A percentile compares a stretch with the other conserved stretches of the same genome.
These are phyloP conservation scores for Sphaerophoria rueppellii DNA, from an alignment of 2,888 invertebrate species.

Conservation along the genomic window DNA sequence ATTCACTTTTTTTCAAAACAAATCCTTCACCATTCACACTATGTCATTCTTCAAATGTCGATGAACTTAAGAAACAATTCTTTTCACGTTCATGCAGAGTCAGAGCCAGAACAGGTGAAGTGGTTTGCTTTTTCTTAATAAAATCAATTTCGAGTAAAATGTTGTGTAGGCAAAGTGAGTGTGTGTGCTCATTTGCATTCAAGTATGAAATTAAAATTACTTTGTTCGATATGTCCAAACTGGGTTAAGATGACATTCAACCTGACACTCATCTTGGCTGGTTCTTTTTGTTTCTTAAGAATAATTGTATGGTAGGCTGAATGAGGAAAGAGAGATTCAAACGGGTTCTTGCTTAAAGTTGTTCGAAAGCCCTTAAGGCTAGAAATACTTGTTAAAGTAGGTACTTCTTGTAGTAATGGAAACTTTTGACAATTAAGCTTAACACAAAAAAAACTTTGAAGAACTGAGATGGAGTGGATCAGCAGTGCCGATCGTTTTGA, in stretches of 20 bases:
- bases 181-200: constrained; percentile 59
- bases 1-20: background rate
- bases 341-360: constrained; percentile 27
- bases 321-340: constrained; percentile 27
- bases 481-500: too few relatives aligned
- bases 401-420: background rate
- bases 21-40: constrained; percentile 32
- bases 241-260: constrained; percentile 67
- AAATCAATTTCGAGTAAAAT: constrained; percentile 35
- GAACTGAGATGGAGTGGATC: too few relatives aligned
- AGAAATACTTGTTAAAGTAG: background rate
- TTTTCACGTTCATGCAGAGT: constrained; percentile 57
- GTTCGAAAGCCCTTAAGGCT: background rate
- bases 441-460: too few relatives aligned
- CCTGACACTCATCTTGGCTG: constrained; percentile 40
- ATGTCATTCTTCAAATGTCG: constrained; percentile 59
- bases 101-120: constrained; percentile 31
- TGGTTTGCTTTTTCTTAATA: constrained; percentile 46
- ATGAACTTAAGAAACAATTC: constrained; percentile 67
- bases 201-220: constrained; percentile 59
- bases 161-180: constrained; percentile 26
- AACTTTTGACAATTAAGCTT: too few relatives aligned
- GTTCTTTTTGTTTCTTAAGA: background rate
- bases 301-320: background rate
- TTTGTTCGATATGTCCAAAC: constrained; percentile 46